Evolutionary conservation across 2,797 vertebrate genomes (phyloP), one percentile per base, ranked within the genome.

Genomic region (Melanotaenia maccullochi): DNA sequence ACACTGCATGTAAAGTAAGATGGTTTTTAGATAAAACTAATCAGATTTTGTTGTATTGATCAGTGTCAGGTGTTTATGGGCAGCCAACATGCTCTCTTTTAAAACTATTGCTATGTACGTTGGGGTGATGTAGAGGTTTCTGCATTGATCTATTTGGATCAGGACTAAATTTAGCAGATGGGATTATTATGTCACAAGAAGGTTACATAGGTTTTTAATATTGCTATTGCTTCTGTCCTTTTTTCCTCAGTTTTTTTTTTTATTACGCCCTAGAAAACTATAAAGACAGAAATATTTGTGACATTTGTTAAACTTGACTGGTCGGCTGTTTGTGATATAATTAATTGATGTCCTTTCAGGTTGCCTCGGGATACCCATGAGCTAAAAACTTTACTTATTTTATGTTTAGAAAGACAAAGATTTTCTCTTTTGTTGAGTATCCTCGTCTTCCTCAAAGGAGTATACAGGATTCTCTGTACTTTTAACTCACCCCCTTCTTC

Each of bases 381-480:
- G 35, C 56, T 18, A 61, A 58, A 76, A 42, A 8, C n/a, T 35
- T 59, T 42, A 66, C 9, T 14, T 35, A 9, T 49, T 59, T 20
- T 28, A 57, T 42, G 13, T 76, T 60, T 47, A n/a, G 51, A 65
- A 64, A 60, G 49, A 65, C 64, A 60, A 60, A 73, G 33, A n/a
- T 49, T 54, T 59, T 24, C 25, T 54, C 28, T 30, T 47, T 33
- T 33, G 12, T n/a, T 60, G 18, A 54, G 35, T 14, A 66, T 58
- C 22, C 18, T 52, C 42, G 16, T 11, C 75, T 33, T 57, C 62
- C 7, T 78, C 71, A 58, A 81, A 60, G n/a, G n/a, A 80, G 85
- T 77, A 89, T 84, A 87, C 85, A 87, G 78, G 80, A 89, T 78
- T 77, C 85, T 88, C 86, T 89, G 86, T 89, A 56, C 79, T 90